phyloP scores from a whole-genome alignment of 2,113 vertebrate species.

The Carlito syrichta region DNA sequence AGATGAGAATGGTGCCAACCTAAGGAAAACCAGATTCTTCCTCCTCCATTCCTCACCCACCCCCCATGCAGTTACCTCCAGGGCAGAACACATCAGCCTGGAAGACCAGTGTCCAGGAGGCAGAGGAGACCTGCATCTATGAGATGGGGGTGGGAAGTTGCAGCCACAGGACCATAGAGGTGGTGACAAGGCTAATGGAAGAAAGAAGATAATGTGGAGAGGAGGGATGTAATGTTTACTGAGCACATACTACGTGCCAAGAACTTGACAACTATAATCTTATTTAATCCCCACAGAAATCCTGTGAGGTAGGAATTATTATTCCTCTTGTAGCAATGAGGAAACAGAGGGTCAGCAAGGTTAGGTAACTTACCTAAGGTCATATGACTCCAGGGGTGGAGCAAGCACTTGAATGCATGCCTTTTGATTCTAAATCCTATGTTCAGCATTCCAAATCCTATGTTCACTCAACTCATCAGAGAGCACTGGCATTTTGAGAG shows the following conservation, averaged over 20 bases:
- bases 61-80: neutral
- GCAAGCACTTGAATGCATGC: constrained; percentile 17
- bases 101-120: neutral
- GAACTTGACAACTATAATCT: constrained; percentile 60
- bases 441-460: neutral
- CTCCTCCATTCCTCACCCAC: fast-evolving
- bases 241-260: constrained; percentile 55
- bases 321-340: constrained; percentile 47
- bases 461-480: too few species aligned
- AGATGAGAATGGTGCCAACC: neutral
- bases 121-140: neutral
- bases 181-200: neutral
- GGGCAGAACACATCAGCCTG: neutral
- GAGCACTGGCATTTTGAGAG: neutral
- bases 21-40: neutral
- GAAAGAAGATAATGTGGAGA: neutral
- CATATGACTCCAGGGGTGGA: constrained; percentile 42
- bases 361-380: constrained; percentile 50
- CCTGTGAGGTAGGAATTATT: constrained; percentile 44
- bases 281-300: constrained; percentile 68
- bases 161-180: neutral
- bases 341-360: constrained; percentile 56
- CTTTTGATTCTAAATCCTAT: neutral
- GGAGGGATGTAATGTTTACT: neutral
- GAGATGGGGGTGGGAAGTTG: fast-evolving